Conservation (phyloP, 2,888 invertebrate genomes). For the Camptogramma bilineatum region DNA sequence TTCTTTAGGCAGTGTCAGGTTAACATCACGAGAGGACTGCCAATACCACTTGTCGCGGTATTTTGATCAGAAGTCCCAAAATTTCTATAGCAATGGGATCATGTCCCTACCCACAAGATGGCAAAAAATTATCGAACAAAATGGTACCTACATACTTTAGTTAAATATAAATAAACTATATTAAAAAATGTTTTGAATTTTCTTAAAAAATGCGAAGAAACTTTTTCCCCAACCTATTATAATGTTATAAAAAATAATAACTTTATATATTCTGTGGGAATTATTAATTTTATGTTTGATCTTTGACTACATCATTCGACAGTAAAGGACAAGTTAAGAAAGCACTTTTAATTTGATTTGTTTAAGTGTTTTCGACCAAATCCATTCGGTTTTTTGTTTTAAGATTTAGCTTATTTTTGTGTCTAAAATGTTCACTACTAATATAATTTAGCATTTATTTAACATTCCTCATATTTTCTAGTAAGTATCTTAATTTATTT, state of each 20-base stretch:
- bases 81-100: too few relatives aligned
- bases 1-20: too few relatives aligned
- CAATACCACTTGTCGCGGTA: too few relatives aligned
- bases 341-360: background rate
- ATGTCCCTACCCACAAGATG: too few relatives aligned
- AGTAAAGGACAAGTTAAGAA: background rate
- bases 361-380: background rate
- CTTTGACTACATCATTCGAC: constrained; percentile 5
- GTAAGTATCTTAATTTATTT: background rate
- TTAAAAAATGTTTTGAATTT: too few relatives aligned
- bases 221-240: too few relatives aligned
- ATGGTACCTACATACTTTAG: too few relatives aligned
- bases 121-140: too few relatives aligned
- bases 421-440: constrained; percentile 19
- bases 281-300: background rate
- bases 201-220: too few relatives aligned
- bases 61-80: too few relatives aligned
- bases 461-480: constrained; percentile 12
- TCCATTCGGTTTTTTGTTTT: background rate
- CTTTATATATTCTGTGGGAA: background rate
- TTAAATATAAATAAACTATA: too few relatives aligned
- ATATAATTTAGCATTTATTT: constrained; percentile 1
- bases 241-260: background rate
- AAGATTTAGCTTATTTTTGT: constrained; percentile 24
- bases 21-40: too few relatives aligned